Evolutionary conservation across 2,888 invertebrate species (phyloP).

Genomic region (Euphydryas editha): DNA sequence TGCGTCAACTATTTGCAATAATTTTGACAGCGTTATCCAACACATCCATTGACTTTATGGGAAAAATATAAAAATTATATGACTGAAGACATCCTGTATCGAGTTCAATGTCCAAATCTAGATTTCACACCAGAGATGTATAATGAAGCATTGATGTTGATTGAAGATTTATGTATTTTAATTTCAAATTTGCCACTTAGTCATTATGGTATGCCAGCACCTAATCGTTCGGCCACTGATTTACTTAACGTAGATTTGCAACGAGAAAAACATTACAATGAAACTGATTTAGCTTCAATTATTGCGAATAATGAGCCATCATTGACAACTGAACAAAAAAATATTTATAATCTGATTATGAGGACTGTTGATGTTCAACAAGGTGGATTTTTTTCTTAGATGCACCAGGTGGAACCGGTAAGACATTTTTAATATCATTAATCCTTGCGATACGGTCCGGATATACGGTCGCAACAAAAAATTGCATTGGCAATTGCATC

Average conservation of each 20-base stretch:
- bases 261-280: conserved; percentile 45
- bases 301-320: conserved; percentile 35
- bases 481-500: conserved; percentile 40
- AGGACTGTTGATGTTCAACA: conserved; percentile 37
- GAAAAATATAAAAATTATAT: conserved; percentile 46
- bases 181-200: conserved; percentile 43
- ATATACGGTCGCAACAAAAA: conserved; percentile 10
- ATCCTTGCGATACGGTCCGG: background rate
- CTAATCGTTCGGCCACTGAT: conserved; percentile 8
- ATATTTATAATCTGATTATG: conserved; percentile 29
- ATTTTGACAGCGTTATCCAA: conserved; percentile 46
- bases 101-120: conserved; percentile 39
- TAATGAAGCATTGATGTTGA: conserved; percentile 49
- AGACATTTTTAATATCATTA: conserved; percentile 27
- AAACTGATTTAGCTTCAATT: conserved; percentile 23
- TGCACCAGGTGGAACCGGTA: conserved; percentile 2
- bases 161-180: conserved; percentile 49
- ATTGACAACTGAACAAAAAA: conserved; percentile 33
- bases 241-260: conserved; percentile 11
- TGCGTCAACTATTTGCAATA: conserved; percentile 47
- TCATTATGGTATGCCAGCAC: conserved; percentile 46
- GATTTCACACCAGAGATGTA: conserved; percentile 46
- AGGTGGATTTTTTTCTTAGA: conserved; percentile 40
- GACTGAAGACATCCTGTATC: conserved; percentile 34
- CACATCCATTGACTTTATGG: conserved; percentile 41